These are phyloP conservation scores for Pseudonaja textilis DNA, from an alignment of 2,113 vertebrate species.

Conservation along the genomic window DNA sequence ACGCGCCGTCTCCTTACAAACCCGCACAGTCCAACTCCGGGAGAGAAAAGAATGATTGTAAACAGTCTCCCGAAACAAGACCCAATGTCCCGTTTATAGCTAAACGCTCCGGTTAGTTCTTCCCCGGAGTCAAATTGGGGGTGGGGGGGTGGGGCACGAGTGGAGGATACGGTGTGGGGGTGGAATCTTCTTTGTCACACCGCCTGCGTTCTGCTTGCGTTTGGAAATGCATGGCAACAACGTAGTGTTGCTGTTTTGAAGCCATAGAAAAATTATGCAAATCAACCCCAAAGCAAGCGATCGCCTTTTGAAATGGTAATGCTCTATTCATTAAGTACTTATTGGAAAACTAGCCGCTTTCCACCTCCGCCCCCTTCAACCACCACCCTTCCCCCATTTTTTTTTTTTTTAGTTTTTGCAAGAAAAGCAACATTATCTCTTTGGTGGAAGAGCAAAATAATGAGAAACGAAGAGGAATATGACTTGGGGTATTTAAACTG, in stretches of 20 bases:
- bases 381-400: too few relatives aligned
- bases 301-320: constrained; percentile 66
- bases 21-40: background rate
- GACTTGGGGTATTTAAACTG: background rate
- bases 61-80: background rate
- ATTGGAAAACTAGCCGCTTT: constrained; percentile 49
- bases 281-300: constrained; percentile 51
- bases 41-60: background rate
- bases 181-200: constrained; percentile 35
- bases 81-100: constrained; percentile 34
- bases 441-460: constrained; percentile 23
- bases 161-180: background rate
- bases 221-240: constrained; percentile 46
- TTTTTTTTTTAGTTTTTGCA: background rate
- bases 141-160: background rate
- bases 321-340: constrained; percentile 44
- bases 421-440: constrained; percentile 11
- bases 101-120: constrained; percentile 40
- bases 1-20: background rate
- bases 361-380: background rate
- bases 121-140: constrained; percentile 47
- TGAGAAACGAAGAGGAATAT: background rate
- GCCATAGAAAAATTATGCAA: constrained; percentile 61
- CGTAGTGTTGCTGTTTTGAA: constrained; percentile 29
- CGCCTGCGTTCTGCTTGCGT: constrained; percentile 39